phyloP scores from a whole-genome alignment of 2,797 vertebrate genomes.

The Myotis daubentonii region DNA sequence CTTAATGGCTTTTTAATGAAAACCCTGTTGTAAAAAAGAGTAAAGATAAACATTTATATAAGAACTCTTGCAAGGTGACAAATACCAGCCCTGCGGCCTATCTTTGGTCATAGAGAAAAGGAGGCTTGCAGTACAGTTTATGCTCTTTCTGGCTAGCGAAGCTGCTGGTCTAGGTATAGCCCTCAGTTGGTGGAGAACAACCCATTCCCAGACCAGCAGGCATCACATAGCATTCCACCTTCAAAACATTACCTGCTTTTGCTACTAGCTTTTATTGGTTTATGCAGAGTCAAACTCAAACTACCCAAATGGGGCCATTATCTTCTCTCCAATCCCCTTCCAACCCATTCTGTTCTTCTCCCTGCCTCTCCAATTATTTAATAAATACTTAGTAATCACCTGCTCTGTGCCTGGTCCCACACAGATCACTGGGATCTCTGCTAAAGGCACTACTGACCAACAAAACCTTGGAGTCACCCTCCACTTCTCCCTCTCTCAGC shows the following conservation, averaged over 20 bases:
- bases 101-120: not conserved
- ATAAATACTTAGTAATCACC: not conserved
- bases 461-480: not conserved
- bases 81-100: not conserved
- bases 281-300: not conserved
- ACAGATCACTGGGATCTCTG: not conserved
- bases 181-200: not conserved
- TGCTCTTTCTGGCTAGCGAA: not conserved
- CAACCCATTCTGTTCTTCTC: not conserved
- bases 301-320: not conserved
- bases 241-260: not conserved
- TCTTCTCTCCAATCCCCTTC: not conserved
- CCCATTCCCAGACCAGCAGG: not conserved
- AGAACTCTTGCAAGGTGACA: not conserved
- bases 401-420: not conserved
- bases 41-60: not conserved
- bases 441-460: not conserved
- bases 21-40: not conserved
- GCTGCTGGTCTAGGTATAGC: not conserved
- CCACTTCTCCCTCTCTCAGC: not conserved
- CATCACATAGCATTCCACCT: not conserved
- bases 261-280: not conserved
- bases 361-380: not conserved
- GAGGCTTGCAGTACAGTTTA: not conserved
- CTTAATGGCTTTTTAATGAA: not conserved